Percentiles rank a stretch among this genome's conserved stretches.
These are phyloP conservation scores for Cordilura impudica DNA, from an alignment of 2,888 invertebrate species.

Conservation along the genomic window DNA sequence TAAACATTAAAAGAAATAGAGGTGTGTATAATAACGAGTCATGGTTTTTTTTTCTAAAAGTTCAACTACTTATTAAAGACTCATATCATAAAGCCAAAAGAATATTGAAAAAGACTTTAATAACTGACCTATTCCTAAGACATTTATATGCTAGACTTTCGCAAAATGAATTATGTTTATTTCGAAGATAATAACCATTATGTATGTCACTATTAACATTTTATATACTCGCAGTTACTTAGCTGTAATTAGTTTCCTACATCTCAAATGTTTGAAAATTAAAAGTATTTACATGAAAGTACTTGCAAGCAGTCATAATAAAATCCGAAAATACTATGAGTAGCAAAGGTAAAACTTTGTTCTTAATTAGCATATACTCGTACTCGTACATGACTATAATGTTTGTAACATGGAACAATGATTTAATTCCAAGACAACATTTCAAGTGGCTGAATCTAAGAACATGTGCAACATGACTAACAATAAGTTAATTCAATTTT, in stretches of 20 bases:
- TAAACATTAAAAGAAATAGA: no score
- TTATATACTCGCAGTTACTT: background rate
- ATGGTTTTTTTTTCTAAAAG: no score
- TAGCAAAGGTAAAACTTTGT: background rate
- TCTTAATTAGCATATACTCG: slow-evolving; percentile 18
- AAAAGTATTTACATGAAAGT: background rate
- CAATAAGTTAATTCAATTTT: background rate
- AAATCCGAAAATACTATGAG: background rate
- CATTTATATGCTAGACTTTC: background rate
- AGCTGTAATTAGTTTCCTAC: background rate
- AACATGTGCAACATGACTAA: slow-evolving; percentile 6
- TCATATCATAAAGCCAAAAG: no score
- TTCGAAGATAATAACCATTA: background rate
- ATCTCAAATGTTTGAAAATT: background rate
- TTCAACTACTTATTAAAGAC: no score
- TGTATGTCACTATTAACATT: no score
- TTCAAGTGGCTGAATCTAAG: background rate
- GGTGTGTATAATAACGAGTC: no score
- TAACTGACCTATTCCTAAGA: background rate
- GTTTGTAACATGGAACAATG: slow-evolving; percentile 15
- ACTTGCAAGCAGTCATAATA: background rate
- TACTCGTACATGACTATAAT: no score
- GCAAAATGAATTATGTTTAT: background rate
- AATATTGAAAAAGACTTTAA: no score
- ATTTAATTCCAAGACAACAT: background rate